Base-by-base conservation (phyloP, 2,113 vertebrate genomes). In the human region DNA sequence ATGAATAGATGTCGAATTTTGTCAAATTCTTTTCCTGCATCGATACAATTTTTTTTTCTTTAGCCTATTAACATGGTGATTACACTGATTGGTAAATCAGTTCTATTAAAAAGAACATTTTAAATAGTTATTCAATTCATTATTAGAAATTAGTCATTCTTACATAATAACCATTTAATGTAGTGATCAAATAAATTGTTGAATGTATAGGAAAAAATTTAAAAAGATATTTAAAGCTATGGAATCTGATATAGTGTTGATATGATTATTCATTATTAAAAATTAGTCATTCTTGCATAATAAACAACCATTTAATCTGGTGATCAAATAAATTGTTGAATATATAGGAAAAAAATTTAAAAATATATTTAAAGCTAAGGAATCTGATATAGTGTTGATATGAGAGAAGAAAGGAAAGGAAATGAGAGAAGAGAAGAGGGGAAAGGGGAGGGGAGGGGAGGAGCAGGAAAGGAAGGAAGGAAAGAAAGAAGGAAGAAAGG, bases 61-160 rank as follows among this genome's bases (percentile, higher is more conserved):
- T 61, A 90, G 10, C 32, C 25, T 92, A n/a, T 55, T 92, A 80
- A 95, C 84, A 55, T 22, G 8, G 6, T 92, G 5, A 87, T 79
- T 91, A 57, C 5, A 78, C 27, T 72, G 61, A 66, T 27, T 89
- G 6, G n/a, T 64, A 64, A 64, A 64, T 64, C 61, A 64, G 52
- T 87, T 87, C 23, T 64, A 14, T 64, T 64, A 13, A 94, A 89
- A 87, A 89, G 14, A 92, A 38, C 9, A 66, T 64, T 93, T 75
- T 90, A 95, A 48, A 5, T 92, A 52, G 6, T 92, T 93, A 90
- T 93, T 94, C 66, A 75, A 50, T 91, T 96, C 43, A 18, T 96
- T 89, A 27, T 48, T 50, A 45, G 59, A 92, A 91, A 75, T 81
- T 73, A 73, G 6, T 81, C 30, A 35, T 88, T 80, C 45, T 76